Evolutionary conservation across 1,140 invertebrate genomes (phyloP).

Genomic region (Danaus melanippus): DNA sequence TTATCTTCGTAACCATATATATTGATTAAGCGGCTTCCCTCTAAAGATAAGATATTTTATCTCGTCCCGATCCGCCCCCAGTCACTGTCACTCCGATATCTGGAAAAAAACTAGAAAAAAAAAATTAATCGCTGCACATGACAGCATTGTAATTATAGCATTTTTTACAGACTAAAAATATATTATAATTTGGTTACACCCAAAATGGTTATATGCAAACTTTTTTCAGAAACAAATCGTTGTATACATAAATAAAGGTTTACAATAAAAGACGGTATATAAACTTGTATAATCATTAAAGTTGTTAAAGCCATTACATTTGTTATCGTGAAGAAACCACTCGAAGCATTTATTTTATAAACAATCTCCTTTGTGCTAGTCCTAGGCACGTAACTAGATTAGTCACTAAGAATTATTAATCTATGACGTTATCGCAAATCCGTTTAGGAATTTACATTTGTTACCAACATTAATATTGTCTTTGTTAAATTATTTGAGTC

Average conservation of each 20-base stretch:
- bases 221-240: too few relatives aligned
- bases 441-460: neutral
- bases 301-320: too few relatives aligned
- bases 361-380: conserved; percentile 52
- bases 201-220: too few relatives aligned
- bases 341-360: conserved; percentile 57
- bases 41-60: conserved; percentile 56
- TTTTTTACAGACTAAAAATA: too few relatives aligned
- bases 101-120: conserved; percentile 23
- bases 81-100: conserved; percentile 30
- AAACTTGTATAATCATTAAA: too few relatives aligned
- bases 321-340: conserved; percentile 19
- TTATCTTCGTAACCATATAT: conserved; percentile 16
- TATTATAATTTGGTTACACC: too few relatives aligned
- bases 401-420: conserved; percentile 28
- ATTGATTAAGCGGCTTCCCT: conserved; percentile 50
- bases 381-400: conserved; percentile 32
- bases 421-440: conserved; percentile 17
- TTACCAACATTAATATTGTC: neutral
- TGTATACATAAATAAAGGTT: too few relatives aligned
- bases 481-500: conserved; percentile 1
- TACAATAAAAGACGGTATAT: too few relatives aligned
- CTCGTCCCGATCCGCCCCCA: conserved; percentile 34
- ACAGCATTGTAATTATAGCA: neutral
- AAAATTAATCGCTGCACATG: conserved; percentile 8